phyloP scores from a whole-genome alignment of 1,140 invertebrate species.

The Neomicropteryx cornuta region DNA sequence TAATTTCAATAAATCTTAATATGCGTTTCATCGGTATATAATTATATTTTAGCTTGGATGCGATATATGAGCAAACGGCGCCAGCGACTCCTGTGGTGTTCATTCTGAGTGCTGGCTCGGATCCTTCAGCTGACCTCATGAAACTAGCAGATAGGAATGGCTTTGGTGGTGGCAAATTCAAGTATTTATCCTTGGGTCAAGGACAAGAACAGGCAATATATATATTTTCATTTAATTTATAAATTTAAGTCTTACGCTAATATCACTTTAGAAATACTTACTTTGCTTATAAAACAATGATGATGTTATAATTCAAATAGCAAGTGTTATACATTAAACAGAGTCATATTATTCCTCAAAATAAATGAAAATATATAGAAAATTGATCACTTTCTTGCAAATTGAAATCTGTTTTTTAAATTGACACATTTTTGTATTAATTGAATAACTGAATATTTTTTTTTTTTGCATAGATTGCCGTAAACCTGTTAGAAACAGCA shows the following conservation, averaged over 20 bases:
- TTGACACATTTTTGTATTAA: too few species aligned
- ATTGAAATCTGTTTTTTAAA: too few species aligned
- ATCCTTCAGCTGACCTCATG: constrained; percentile 80
- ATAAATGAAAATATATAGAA: too few species aligned
- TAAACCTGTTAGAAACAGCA: constrained; percentile 59
- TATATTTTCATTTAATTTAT: constrained; percentile 1
- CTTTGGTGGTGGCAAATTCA: constrained; percentile 61
- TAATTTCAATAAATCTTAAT: too few species aligned
- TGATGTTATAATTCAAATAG: not conserved
- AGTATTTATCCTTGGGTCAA: constrained; percentile 78
- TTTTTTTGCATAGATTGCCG: constrained; percentile 55
- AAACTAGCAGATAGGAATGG: constrained; percentile 67
- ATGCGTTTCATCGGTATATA: too few species aligned
- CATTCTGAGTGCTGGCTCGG: constrained; percentile 77
- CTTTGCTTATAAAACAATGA: constrained; percentile 1
- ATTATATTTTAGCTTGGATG: constrained; percentile 54
- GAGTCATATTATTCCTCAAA: too few species aligned
- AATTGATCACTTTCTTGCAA: too few species aligned
- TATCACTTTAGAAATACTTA: not conserved
- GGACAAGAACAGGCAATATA: constrained; percentile 65
- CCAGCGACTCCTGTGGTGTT: constrained; percentile 74
- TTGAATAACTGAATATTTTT: too few species aligned
- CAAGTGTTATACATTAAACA: not conserved
- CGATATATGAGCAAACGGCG: constrained; percentile 72
- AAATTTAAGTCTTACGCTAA: not conserved